A percentile compares a stretch with the other conserved stretches of the same genome.
phyloP scores from a whole-genome alignment of 2,113 vertebrate genomes.

The Noctilio leporinus region DNA sequence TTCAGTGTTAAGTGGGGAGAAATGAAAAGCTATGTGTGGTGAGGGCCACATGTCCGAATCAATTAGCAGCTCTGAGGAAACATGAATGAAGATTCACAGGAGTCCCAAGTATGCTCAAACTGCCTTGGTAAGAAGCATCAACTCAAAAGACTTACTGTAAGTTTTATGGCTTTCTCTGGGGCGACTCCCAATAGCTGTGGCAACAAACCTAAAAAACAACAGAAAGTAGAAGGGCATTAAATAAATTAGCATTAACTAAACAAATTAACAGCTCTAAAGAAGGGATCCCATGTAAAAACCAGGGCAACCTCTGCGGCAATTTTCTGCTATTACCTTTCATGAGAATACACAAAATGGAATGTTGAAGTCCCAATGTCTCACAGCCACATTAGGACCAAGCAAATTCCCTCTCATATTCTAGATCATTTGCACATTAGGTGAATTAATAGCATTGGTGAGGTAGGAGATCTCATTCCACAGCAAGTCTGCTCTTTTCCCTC shows the following conservation, averaged over 20 bases:
- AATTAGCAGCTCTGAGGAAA: background rate
- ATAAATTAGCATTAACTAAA: conserved; percentile 72
- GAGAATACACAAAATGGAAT: conserved; percentile 83
- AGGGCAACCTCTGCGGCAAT: conserved; percentile 76
- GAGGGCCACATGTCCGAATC: background rate
- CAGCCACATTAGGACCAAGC: conserved; percentile 53
- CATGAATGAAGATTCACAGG: background rate
- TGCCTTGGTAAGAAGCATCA: background rate
- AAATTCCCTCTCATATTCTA: conserved; percentile 11
- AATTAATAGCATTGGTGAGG: background rate
- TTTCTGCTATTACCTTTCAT: conserved; percentile 79
- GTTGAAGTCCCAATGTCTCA: conserved; percentile 75
- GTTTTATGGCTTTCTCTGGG: conserved; percentile 95
- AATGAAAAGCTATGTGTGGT: background rate
- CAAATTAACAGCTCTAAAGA: conserved; percentile 67
- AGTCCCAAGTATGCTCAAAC: background rate
- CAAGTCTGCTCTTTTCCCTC: background rate
- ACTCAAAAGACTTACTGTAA: conserved; percentile 87
- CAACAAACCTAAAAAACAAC: conserved; percentile 88
- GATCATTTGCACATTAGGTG: conserved; percentile 3
- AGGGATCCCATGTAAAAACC: conserved; percentile 66
- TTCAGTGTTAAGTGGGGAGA: background rate
- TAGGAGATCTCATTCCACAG: conserved; percentile 11
- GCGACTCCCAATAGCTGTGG: conserved; percentile 97
- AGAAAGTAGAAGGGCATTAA: conserved; percentile 55